Conservation (phyloP, 1,140 invertebrate genomes). For the Steinernema khuongi region DNA sequence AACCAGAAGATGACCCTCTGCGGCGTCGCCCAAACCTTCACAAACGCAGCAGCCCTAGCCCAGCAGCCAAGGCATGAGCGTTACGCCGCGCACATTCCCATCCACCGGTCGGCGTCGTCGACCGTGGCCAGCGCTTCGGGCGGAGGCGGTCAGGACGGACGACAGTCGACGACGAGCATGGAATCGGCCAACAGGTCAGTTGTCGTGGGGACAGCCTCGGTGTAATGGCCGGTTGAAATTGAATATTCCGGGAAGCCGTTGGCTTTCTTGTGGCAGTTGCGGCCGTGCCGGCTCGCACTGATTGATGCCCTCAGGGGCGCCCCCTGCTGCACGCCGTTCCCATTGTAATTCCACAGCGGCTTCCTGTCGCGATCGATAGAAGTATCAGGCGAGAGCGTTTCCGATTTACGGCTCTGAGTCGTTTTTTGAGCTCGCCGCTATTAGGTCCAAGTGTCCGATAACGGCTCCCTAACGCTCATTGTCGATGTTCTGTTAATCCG, state of each 20-base stretch:
- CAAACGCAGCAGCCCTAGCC: conserved; percentile 30
- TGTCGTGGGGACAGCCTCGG: not conserved
- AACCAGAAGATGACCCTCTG: conserved; percentile 22
- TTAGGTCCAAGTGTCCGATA: too few species aligned
- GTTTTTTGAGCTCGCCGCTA: not conserved
- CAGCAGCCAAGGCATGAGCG: conserved; percentile 42
- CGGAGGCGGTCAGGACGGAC: conserved; percentile 30
- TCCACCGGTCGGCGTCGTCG: conserved; percentile 23
- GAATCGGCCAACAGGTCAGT: conserved; percentile 53
- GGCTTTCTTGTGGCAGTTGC: not conserved
- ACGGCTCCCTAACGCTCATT: too few species aligned
- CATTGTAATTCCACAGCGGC: conserved; percentile 3
- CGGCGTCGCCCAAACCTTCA: conserved; percentile 41
- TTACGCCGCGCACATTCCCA: conserved; percentile 56
- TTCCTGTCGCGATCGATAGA: conserved; percentile 1
- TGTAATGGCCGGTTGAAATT: conserved; percentile 18
- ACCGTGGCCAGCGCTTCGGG: too few species aligned
- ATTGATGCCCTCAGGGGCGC: conserved; percentile 2
- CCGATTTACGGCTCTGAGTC: not conserved
- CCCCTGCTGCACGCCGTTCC: not conserved
- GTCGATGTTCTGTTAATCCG: too few species aligned
- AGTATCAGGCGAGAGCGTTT: not conserved
- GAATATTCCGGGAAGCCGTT: conserved; percentile 8
- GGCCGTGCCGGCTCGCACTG: not conserved
- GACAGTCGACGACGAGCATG: conserved; percentile 54